Evolutionary conservation across 2,797 vertebrate genomes (phyloP), one percentile per base, ranked within the genome.

Genomic region (Cygnus olor): DNA sequence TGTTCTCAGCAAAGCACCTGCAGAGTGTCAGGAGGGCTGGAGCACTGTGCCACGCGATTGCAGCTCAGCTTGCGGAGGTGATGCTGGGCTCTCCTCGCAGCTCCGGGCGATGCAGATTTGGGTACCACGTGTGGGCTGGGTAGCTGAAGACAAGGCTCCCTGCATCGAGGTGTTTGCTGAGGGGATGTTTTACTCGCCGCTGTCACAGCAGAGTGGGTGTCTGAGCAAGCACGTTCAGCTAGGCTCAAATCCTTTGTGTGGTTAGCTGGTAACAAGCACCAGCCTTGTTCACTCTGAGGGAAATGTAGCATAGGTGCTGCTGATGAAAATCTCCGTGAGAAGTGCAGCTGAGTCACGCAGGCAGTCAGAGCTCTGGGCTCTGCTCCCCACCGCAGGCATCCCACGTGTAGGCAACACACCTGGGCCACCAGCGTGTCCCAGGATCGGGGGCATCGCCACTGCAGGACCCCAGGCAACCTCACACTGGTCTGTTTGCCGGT

Each of bases 31-130:
- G 42, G 61, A 79, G 21, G 11, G 16, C 24, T 36, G 34, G 27
- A 70, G 25, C 1, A 9, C 47, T 68, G 68, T 22, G 60, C 10
- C 51, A 6, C 5, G 14, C 0, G 0, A 28, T 17, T 85, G 0
- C 0, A 70, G 68, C 19, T 73, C 30, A 38, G 25, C 45, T 85
- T 78, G 65, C 56, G 57, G 57, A 85, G 61, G 27, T 42, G 51
- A 54, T 40, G 36, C 22, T 90, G 77, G 19, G 56, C 21, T 32
- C 56, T 80, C 45, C 32, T 45, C 24, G 24, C 38, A 47, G 22
- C 9, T 91, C 47, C 17, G 5, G 30, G 27, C 1, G 0, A 22
- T 53, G 53, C 24, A 21, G 65, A 38, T 80, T 60, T 49, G 28
- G 0, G 1, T 56, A 10, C 32, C 70, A 7, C 1, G 0, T 49